Conservation (phyloP, 1,140 invertebrate genomes). For the Lordiphosa stackelbergi region DNA sequence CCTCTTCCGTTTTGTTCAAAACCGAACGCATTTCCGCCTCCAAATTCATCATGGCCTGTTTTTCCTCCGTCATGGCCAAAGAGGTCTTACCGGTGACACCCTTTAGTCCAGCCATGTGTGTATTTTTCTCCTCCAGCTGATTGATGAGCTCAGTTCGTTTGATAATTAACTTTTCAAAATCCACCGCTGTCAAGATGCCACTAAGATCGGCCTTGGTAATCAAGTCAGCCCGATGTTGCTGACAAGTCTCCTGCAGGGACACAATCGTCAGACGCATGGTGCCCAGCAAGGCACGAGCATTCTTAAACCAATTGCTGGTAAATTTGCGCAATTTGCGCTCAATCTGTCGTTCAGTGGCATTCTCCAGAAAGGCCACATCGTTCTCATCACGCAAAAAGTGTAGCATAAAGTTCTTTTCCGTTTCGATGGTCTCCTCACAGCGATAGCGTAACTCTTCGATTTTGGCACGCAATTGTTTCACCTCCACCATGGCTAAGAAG, state of each 20-base stretch:
- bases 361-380: conserved; percentile 50
- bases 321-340: conserved; percentile 71
- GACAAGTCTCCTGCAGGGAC: conserved; percentile 63
- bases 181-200: conserved; percentile 75
- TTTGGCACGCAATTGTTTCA: conserved; percentile 62
- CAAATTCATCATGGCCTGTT: conserved; percentile 66
- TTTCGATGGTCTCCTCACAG: conserved; percentile 64
- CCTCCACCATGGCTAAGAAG: conserved; percentile 47
- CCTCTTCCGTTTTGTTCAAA: conserved; percentile 50
- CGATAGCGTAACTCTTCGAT: conserved; percentile 63
- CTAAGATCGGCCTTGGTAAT: conserved; percentile 76
- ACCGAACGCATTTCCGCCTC: conserved; percentile 58
- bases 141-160: conserved; percentile 73
- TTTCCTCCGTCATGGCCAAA: conserved; percentile 66
- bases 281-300: conserved; percentile 58
- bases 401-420: conserved; percentile 63
- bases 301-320: conserved; percentile 70
- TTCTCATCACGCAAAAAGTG: conserved; percentile 64
- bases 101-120: conserved; percentile 74
- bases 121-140: conserved; percentile 76
- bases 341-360: conserved; percentile 64
- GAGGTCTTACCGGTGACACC: conserved; percentile 73
- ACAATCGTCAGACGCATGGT: conserved; percentile 70
- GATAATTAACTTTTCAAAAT: conserved; percentile 78
- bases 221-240: conserved; percentile 60